Percentiles rank a stretch among this genome's conserved stretches.
Evolutionary conservation across 2,113 vertebrate species (phyloP).

Genomic region (Pelodiscus sinensis): DNA sequence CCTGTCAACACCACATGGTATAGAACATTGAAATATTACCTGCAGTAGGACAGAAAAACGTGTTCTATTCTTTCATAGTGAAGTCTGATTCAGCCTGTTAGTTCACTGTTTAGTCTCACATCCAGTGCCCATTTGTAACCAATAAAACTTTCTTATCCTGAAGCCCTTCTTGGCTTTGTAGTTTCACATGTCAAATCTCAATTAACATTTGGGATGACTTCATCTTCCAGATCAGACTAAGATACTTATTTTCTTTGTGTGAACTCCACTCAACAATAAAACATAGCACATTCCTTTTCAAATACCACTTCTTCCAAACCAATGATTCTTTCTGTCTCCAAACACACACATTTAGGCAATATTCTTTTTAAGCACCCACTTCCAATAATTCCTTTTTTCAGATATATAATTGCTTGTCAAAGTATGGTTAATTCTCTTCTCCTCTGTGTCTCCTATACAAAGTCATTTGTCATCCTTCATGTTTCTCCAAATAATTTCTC

Average conservation of each 20-base stretch:
- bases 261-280: neutral
- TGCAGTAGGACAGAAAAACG: neutral
- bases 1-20: neutral
- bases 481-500: neutral
- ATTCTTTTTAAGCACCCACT: neutral
- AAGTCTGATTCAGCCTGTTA: neutral
- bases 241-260: neutral
- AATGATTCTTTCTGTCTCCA: neutral
- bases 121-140: neutral
- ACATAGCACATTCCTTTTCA: neutral
- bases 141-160: neutral
- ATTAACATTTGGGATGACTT: neutral
- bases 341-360: neutral
- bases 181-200: neutral
- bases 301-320: neutral
- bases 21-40: neutral
- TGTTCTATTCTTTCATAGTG: neutral
- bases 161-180: neutral
- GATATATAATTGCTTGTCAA: neutral
- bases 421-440: neutral
- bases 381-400: neutral
- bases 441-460: neutral
- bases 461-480: neutral
- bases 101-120: neutral
- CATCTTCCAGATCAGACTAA: neutral